These are phyloP conservation scores for Nyctereutes procyonoides DNA, from an alignment of 2,113 vertebrate genomes.

Conservation along the genomic window DNA sequence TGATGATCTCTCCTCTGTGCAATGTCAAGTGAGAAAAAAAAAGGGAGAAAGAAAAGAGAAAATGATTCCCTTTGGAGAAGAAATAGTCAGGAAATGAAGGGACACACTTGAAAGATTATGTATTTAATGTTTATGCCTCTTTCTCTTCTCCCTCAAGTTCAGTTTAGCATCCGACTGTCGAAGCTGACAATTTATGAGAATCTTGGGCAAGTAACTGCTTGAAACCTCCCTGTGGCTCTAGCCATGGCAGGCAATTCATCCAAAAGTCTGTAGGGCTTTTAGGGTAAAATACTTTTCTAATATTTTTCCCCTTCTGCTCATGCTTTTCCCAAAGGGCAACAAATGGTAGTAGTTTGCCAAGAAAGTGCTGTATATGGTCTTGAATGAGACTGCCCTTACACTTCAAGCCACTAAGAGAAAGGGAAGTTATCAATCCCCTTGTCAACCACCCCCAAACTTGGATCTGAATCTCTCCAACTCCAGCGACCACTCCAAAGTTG, in stretches of 20 bases:
- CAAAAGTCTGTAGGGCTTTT: constrained; percentile 56
- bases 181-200: constrained; percentile 63
- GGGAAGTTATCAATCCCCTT: neutral
- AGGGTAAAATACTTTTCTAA: constrained; percentile 69
- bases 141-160: constrained; percentile 57
- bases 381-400: neutral
- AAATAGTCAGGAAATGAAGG: constrained; percentile 47
- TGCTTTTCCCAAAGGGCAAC: constrained; percentile 60
- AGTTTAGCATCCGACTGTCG: neutral
- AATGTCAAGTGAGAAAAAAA: neutral
- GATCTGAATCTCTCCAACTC: neutral
- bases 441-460: too few relatives aligned
- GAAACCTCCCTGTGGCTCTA: constrained; percentile 58
- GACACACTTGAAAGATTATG: constrained; percentile 55
- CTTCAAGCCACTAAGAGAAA: neutral
- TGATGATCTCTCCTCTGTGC: neutral
- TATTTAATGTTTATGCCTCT: constrained; percentile 66
- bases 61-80: neutral
- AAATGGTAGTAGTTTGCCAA: constrained; percentile 44
- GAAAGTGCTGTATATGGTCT: neutral
- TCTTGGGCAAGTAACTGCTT: constrained; percentile 23
- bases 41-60: neutral
- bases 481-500: neutral
- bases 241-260: constrained; percentile 60
- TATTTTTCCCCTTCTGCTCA: constrained; percentile 61